A percentile compares a stretch with the other conserved stretches of the same genome.
phyloP scores from a whole-genome alignment of 2,113 vertebrate genomes.

The Seriola dumerili region DNA sequence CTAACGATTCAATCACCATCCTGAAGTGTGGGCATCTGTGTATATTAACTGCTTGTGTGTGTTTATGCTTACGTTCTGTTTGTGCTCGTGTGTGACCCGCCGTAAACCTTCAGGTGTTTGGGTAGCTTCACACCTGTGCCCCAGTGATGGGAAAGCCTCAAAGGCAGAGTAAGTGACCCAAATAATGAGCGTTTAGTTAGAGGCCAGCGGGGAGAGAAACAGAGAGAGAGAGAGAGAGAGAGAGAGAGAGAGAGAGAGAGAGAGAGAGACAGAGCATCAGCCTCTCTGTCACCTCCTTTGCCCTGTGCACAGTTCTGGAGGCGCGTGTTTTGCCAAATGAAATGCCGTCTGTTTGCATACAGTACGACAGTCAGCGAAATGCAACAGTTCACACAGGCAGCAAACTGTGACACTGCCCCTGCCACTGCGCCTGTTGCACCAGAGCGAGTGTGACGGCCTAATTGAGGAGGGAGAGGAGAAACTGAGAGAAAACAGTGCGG shows the following conservation, averaged over 20 bases:
- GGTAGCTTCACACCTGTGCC: conserved; percentile 64
- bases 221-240: conserved; percentile 6
- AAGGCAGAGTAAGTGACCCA: conserved; percentile 61
- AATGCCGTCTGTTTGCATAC: conserved; percentile 63
- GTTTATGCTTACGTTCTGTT: not conserved
- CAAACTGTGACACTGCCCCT: conserved; percentile 53
- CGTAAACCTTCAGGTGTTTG: conserved; percentile 53
- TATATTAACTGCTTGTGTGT: not conserved
- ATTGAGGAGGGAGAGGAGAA: conserved; percentile 20
- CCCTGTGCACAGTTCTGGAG: conserved; percentile 47
- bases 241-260: conserved; percentile 18
- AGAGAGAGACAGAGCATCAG: conserved; percentile 32
- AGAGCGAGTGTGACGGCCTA: conserved; percentile 32
- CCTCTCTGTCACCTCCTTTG: conserved; percentile 36
- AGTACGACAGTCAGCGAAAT: conserved; percentile 43
- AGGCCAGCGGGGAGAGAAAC: conserved; percentile 37
- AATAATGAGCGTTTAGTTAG: conserved; percentile 54
- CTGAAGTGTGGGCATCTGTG: not conserved
- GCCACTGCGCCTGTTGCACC: conserved; percentile 37
- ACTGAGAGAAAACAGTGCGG: not conserved
- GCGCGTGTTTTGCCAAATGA: conserved; percentile 41
- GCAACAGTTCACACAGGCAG: conserved; percentile 49
- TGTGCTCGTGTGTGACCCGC: conserved; percentile 9
- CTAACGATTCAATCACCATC: not conserved
- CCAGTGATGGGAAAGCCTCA: conserved; percentile 48